Base-by-base conservation (phyloP, 1,140 invertebrate species). In the Anadara kagoshimensis region DNA sequence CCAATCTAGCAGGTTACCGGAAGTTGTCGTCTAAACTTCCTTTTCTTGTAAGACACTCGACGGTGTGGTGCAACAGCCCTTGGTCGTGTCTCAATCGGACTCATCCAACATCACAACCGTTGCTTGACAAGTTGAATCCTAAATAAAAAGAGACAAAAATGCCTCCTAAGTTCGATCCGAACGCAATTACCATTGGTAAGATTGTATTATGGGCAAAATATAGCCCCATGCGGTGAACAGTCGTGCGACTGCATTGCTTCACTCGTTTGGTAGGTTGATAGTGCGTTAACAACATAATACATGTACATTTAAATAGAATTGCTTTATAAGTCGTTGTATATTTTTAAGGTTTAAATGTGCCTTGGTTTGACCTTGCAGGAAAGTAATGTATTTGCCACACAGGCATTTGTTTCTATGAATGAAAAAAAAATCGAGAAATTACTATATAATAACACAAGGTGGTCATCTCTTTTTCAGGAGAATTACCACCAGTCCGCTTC, bases 71-170 rank as follows among this genome's bases (percentile, higher is more conserved):
- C 75, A 76, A 80, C 78, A 62, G 57, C 62, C 73, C 56, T 80
- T 80, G 78, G 78, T 80, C 72, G 78, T 80, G 78, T 80, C 78
- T 36, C 59, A 77, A 69, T 73, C 69, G 71, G 78, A 69, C 78
- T 80, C 78, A 80, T 80, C 78, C 78, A 80, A 80, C 78, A 80
- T 75, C 69, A 64, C 70, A 56, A 45, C 65, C 61, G 72, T 71
- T 59, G 36, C 22, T n/a, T 69, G 65, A 77, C 61, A 69, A 72
- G n/a, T 43, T 18, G 57, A 61, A 59, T 67, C 18, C 66, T 36
- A 61, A 65, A 18, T 57, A 45, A 61, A 45, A 75, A 58, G 61
- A 56, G 58, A 61, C 44, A 68, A 77, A 44, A 47, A 80, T 80
- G 78, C 75, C 72, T 75, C 78, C 78, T 49, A 80, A 80, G 65